Conservation (phyloP, 2,113 vertebrate species). For the Helogale parvula region DNA sequence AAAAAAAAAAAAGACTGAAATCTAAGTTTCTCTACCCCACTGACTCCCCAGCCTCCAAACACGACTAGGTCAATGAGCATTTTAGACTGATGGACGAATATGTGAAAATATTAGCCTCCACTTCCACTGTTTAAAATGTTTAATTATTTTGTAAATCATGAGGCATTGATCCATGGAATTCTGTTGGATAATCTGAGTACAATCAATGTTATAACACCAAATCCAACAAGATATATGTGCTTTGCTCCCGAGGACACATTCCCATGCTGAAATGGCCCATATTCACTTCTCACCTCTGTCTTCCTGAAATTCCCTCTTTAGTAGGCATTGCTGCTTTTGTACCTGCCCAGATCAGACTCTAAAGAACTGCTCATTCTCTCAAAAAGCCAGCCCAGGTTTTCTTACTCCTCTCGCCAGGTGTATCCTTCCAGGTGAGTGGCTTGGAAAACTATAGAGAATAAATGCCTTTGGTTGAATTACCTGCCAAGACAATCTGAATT, state of each 20-base stretch:
- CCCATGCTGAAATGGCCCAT: neutral
- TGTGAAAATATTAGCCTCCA: neutral
- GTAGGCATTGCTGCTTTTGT: neutral
- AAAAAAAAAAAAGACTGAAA: too few relatives aligned
- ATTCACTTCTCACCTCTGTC: neutral
- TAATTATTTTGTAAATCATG: neutral
- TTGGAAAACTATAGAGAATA: constrained; percentile 36
- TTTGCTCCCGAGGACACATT: neutral
- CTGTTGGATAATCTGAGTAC: neutral
- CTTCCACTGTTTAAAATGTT: neutral
- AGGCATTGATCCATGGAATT: neutral
- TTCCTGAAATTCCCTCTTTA: neutral
- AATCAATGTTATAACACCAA: neutral
- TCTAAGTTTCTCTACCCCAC: neutral
- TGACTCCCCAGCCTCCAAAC: neutral
- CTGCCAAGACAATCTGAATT: neutral
- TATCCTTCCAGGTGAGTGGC: neutral
- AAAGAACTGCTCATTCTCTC: neutral
- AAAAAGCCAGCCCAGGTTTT: neutral
- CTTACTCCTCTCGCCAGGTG: neutral
- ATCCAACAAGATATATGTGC: neutral
- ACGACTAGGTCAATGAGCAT: neutral
- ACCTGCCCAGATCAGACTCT: neutral
- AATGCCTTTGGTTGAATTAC: constrained; percentile 29
- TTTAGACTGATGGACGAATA: neutral